These are phyloP conservation scores for Drosophila persimilis DNA, from an alignment of 1,140 invertebrate genomes.

Conservation along the genomic window DNA sequence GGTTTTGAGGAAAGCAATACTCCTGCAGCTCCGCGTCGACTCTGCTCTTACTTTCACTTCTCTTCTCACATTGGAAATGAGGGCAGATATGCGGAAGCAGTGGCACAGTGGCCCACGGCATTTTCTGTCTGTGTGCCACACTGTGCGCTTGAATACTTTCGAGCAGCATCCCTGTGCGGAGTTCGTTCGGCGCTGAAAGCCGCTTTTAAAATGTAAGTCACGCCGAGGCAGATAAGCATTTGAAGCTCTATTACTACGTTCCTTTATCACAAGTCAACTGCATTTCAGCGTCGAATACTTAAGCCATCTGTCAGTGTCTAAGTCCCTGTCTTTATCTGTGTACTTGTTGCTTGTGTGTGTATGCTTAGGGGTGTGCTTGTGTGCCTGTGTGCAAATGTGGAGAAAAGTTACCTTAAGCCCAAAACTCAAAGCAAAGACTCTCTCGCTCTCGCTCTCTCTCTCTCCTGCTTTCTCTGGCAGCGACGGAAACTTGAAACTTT, in stretches of 20 bases:
- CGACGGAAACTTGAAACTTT: constrained; percentile 53
- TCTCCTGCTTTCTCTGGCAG: neutral
- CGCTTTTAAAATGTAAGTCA: constrained; percentile 77
- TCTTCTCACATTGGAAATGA: constrained; percentile 61
- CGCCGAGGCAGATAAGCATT: constrained; percentile 74
- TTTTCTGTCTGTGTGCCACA: constrained; percentile 28
- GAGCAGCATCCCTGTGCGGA: neutral
- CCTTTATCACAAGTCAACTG: constrained; percentile 64
- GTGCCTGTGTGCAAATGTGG: constrained; percentile 8
- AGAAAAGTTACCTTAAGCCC: constrained; percentile 44
- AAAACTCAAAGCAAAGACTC: constrained; percentile 42
- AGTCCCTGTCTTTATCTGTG: constrained; percentile 28
- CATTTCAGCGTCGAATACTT: constrained; percentile 59
- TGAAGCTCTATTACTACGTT: constrained; percentile 65
- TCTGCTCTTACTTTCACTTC: constrained; percentile 71
- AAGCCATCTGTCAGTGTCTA: constrained; percentile 43
- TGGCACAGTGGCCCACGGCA: constrained; percentile 20
- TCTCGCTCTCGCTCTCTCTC: neutral
- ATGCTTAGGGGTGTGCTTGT: neutral
- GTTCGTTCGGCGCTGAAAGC: constrained; percentile 51
- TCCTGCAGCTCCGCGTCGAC: constrained; percentile 22
- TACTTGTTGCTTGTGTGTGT: constrained; percentile 45
- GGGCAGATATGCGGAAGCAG: constrained; percentile 67
- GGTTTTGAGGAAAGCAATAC: constrained; percentile 57
- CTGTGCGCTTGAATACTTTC: constrained; percentile 15